Base-by-base conservation (phyloP, 2,888 invertebrate genomes). In the Eustalomyia histrio region DNA sequence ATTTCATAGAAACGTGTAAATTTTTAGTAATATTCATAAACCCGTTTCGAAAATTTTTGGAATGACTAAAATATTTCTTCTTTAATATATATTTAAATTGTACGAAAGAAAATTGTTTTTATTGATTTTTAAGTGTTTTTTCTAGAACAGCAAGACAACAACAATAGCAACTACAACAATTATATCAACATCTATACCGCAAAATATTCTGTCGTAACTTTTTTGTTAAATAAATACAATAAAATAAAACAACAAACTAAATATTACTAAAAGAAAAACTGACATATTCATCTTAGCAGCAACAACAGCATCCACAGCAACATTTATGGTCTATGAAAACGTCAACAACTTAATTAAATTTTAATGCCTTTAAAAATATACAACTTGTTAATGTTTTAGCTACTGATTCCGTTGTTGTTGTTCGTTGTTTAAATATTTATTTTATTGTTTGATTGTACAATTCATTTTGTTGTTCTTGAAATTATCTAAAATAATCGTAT, bases 281-380 rank as follows among this genome's bases (percentile, higher is more conserved):
- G 33, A 2, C 60, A 55, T 5, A 69, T 78, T 55, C 67, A 55
- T 67, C 63, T 58, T 50, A 18, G n/a, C 29, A 6, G 29, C 29
- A 29, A 7, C 29, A 29, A 29, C 29, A 29, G 7, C 29, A 24
- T 2, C 24, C 24, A 24, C 24, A 29, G 39, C 16, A 79, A 17
- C 74, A 64, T 75, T 76, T 80, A 72, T 76, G 61, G 58, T 43
- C 80, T 58, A 76, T 75, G 67, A 72, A 80, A 76, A 61, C 67
- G 76, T 76, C 80, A 76, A 72, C 75, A 58, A 63, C 57, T 67
- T 76, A 76, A 76, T 80, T 80, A 63, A 76, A 72, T 63, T 80
- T 80, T 63, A 72, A 68, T 76, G 57, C 18, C 55, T 72, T 72
- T 67, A 18, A 76, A 76, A 71, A 63, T 63, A 80, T 63, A 63